Conservation (phyloP, 2,797 vertebrate species). For the Sylvia borin region DNA sequence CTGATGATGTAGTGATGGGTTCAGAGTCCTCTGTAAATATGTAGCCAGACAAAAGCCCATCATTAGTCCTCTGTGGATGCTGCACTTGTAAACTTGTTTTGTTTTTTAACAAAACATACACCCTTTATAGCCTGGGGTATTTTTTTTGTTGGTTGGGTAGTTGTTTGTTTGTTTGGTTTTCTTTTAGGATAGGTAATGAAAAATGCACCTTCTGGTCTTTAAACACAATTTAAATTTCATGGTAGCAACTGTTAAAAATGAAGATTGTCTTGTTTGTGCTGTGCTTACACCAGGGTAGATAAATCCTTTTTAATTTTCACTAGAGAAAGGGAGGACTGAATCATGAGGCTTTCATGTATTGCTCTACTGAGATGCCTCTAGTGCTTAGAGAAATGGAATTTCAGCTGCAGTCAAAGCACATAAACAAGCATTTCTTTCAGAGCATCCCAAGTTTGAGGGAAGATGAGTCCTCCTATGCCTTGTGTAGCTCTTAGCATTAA, state of each 20-base stretch:
- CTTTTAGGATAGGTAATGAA: not conserved
- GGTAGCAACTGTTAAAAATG: not conserved
- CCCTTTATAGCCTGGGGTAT: not conserved
- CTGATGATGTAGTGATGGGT: not conserved
- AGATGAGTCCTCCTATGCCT: not conserved
- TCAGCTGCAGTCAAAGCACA: not conserved
- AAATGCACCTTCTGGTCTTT: not conserved
- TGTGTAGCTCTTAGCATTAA: not conserved
- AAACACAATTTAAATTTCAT: not conserved
- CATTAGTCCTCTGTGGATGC: not conserved
- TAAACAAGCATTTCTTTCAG: not conserved
- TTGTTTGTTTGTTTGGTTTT: not conserved
- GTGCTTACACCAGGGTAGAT: not conserved
- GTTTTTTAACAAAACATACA: not conserved
- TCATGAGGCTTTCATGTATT: not conserved
- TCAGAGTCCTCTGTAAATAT: not conserved
- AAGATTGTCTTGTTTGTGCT: not conserved
- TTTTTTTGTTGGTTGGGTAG: not conserved
- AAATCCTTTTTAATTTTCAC: slow-evolving; percentile 2
- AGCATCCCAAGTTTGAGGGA: not conserved
- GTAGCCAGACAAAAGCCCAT: not conserved
- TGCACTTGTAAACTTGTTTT: not conserved
- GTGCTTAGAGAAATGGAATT: not conserved
- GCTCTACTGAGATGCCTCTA: not conserved
- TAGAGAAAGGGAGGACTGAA: not conserved